Conservation (phyloP, 2,113 vertebrate genomes). For the Syngnathus typhle region DNA sequence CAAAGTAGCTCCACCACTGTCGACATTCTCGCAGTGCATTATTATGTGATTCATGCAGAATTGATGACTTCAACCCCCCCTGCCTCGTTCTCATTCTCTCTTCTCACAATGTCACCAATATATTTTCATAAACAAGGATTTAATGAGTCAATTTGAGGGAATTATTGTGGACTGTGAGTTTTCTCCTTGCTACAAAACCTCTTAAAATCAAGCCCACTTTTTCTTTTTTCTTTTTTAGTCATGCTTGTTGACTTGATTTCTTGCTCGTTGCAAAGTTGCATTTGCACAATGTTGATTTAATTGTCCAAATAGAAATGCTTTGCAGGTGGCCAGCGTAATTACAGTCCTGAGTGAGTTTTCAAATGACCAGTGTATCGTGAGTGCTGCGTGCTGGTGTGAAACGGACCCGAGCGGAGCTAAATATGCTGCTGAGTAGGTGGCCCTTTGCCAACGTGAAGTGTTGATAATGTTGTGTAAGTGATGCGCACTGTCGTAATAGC, state of each 20-base stretch:
- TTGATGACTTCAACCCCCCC: conserved; percentile 26
- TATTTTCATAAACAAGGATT: background rate
- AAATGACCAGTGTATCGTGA: conserved; percentile 9
- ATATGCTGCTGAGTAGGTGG: conserved; percentile 55
- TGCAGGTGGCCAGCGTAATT: conserved; percentile 38
- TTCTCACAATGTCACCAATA: conserved; percentile 2
- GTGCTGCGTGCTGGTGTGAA: conserved; percentile 32
- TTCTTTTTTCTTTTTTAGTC: too few relatives aligned
- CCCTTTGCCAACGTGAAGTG: conserved; percentile 47
- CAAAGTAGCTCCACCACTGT: background rate
- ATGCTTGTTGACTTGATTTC: too few relatives aligned
- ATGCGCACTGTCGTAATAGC: conserved; percentile 7
- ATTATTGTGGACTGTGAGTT: too few relatives aligned
- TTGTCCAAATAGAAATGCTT: conserved; percentile 23
- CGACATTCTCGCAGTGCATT: conserved; percentile 25
- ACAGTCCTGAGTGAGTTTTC: conserved; percentile 30
- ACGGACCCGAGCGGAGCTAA: conserved; percentile 52
- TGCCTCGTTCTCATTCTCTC: conserved; percentile 10
- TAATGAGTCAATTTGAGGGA: background rate
- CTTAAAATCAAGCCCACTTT: too few relatives aligned
- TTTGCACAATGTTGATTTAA: conserved; percentile 29
- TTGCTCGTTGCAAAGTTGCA: too few relatives aligned
- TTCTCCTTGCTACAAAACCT: too few relatives aligned
- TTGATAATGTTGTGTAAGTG: conserved; percentile 27
- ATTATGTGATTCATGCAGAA: conserved; percentile 37